A percentile compares a stretch with the other conserved stretches of the same genome.
These are phyloP conservation scores for Vannuccia rotundouncinata DNA, from an alignment of 2,888 invertebrate species.

Conservation along the genomic window DNA sequence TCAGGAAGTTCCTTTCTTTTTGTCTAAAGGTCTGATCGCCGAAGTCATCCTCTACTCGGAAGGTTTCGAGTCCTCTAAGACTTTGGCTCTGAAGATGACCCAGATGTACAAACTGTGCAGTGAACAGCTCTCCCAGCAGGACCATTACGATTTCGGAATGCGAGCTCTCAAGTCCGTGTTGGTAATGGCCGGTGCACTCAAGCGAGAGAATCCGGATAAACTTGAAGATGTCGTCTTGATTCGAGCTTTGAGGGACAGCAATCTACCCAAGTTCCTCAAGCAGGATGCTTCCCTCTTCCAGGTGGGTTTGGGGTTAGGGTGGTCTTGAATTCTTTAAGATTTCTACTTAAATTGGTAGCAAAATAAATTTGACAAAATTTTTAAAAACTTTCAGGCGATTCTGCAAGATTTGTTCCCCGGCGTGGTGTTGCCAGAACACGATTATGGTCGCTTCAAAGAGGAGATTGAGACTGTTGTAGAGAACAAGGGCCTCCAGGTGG, in stretches of 20 bases:
- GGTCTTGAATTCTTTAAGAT: no score
- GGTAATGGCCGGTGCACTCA: conserved; percentile 82
- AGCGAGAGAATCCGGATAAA: conserved; percentile 74
- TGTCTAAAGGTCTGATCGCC: conserved; percentile 63
- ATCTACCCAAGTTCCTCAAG: conserved; percentile 78
- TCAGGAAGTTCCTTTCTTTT: no score
- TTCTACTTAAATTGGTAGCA: neutral
- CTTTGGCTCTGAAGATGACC: conserved; percentile 81
- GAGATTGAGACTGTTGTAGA: conserved; percentile 62
- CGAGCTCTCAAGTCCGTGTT: conserved; percentile 64
- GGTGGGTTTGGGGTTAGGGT: no score
- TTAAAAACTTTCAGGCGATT: conserved; percentile 73
- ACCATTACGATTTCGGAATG: conserved; percentile 84
- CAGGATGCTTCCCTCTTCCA: conserved; percentile 76
- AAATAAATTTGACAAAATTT: no score
- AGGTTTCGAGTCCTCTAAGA: conserved; percentile 79
- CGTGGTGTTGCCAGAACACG: conserved; percentile 68
- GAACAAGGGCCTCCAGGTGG: conserved; percentile 61
- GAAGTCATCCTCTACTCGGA: conserved; percentile 87
- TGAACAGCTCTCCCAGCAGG: conserved; percentile 79
- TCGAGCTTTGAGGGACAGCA: conserved; percentile 77
- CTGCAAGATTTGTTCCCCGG: conserved; percentile 82
- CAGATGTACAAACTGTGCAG: conserved; percentile 84
- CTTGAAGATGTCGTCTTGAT: conserved; percentile 71
- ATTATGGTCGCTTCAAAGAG: conserved; percentile 68